Base-by-base conservation (phyloP, 2,797 vertebrate genomes). In the Garrulus glandarius region DNA sequence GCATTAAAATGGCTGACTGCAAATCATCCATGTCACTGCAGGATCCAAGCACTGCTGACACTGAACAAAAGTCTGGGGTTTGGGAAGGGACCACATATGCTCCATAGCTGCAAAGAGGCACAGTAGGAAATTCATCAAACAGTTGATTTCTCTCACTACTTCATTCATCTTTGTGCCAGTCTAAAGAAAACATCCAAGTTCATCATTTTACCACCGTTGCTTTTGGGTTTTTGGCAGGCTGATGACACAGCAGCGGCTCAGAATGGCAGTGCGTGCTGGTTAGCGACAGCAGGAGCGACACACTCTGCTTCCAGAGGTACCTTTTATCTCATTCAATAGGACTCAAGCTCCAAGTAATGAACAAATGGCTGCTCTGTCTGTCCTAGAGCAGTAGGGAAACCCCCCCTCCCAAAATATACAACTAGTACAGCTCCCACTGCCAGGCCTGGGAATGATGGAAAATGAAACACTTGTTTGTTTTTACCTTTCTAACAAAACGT, bases 381-480 rank as follows among this genome's bases (percentile, higher is more conserved):
- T 36, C 60, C 68, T n/a, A 50, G 15, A 71, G 44, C 56, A 83
- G 8, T 3, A n/a, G 24, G n/a, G n/a, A 30, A 23, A 14, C 39
- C 15, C 39, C 39, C 39, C 0, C 3, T 0, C 1, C 9, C 32
- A 1, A 53, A 63, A 83, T 6, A 67, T 1, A 39, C 30, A 59
- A 43, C 15, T 30, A 10, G 8, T 32, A 36, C 27, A 76, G 74
- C 9, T 68, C 37, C 65, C 34, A 24, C 8, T 67, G 49, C 34
- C 30, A 61, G 55, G 27, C 41, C 46, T 30, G 12, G n/a, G 14
- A 52, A 39, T 27, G 37, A 12, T 37, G 57, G 39, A 22, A 61
- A 74, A 52, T 15, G 13, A 53, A 52, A 89, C n/a, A 6, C 27
- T 18, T 11, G 32, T 32, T 69, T 76, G 22, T 8, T 79, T 70